These are phyloP conservation scores for Mola mola DNA, from an alignment of 2,113 vertebrate species.

Conservation along the genomic window DNA sequence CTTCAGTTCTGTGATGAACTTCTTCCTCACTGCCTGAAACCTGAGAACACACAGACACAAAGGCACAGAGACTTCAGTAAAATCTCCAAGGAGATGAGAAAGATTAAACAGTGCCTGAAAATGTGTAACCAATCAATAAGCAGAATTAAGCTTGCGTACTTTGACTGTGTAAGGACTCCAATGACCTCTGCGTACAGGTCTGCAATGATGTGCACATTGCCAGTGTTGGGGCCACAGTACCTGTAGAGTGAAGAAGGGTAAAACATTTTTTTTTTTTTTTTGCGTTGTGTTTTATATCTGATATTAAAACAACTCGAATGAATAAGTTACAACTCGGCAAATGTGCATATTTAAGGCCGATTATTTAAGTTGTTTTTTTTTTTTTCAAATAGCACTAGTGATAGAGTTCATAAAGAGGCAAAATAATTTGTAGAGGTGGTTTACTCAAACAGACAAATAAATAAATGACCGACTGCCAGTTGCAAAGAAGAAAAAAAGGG, in stretches of 20 bases:
- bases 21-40: slow-evolving; percentile 98
- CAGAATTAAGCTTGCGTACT: slow-evolving; percentile 80
- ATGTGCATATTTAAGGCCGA: too few relatives aligned
- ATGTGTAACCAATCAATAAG: background rate
- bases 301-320: too few relatives aligned
- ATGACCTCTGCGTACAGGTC: slow-evolving; percentile 98
- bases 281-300: too few relatives aligned
- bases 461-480: slow-evolving; percentile 7
- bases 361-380: too few relatives aligned
- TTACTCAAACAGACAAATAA: slow-evolving; percentile 15
- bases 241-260: slow-evolving; percentile 68
- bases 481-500: slow-evolving; percentile 7
- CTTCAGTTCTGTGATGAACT: slow-evolving; percentile 97
- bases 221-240: slow-evolving; percentile 98
- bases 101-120: background rate
- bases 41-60: slow-evolving; percentile 70
- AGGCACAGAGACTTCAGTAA: background rate
- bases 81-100: too few relatives aligned
- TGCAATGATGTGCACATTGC: slow-evolving; percentile 98
- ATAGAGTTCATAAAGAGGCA: slow-evolving; percentile 5
- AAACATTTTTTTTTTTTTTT: background rate
- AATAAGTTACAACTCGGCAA: too few relatives aligned
- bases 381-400: slow-evolving; percentile 5
- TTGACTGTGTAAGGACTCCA: slow-evolving; percentile 96
- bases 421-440: slow-evolving; percentile 1